Evolutionary conservation across 2,888 invertebrate species (phyloP).

Genomic region (Zonitis immaculata): DNA sequence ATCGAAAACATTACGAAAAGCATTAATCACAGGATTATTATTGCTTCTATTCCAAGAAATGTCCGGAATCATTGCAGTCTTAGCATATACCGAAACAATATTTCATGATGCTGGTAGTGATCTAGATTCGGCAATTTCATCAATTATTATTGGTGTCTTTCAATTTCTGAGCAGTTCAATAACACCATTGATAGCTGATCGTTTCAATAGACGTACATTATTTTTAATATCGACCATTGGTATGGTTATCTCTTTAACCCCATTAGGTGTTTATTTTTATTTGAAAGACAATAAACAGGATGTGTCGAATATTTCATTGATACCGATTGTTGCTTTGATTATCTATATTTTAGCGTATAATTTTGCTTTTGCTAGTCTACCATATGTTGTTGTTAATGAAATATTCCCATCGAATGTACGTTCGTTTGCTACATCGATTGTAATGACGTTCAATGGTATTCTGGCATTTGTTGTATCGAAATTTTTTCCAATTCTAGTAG

Average conservation of each 20-base stretch:
- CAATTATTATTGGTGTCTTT: conserved; percentile 34
- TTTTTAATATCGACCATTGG: conserved; percentile 4
- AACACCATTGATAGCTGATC: not conserved
- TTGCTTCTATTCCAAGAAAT: conserved; percentile 26
- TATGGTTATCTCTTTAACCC: not conserved
- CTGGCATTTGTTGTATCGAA: conserved; percentile 64
- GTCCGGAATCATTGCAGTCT: conserved; percentile 24
- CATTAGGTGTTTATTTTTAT: conserved; percentile 58
- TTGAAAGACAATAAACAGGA: conserved; percentile 54
- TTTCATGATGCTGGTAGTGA: conserved; percentile 49
- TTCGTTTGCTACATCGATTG: conserved; percentile 63
- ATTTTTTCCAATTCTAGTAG: too few relatives aligned
- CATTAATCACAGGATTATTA: conserved; percentile 19
- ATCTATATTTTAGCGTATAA: conserved; percentile 69
- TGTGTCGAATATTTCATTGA: conserved; percentile 54
- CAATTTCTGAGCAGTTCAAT: not conserved
- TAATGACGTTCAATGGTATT: conserved; percentile 69
- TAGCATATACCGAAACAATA: conserved; percentile 48
- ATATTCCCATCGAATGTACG: conserved; percentile 72
- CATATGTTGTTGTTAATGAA: conserved; percentile 76
- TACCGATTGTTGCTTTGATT: conserved; percentile 64
- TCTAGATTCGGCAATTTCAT: conserved; percentile 46
- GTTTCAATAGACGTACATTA: not conserved
- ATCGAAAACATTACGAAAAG: conserved; percentile 11
- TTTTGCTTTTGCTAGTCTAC: conserved; percentile 63